A percentile compares a stretch with the other conserved stretches of the same genome.
These are phyloP conservation scores for Chionodraco myersi DNA, from an alignment of 2,113 vertebrate genomes.

Conservation along the genomic window DNA sequence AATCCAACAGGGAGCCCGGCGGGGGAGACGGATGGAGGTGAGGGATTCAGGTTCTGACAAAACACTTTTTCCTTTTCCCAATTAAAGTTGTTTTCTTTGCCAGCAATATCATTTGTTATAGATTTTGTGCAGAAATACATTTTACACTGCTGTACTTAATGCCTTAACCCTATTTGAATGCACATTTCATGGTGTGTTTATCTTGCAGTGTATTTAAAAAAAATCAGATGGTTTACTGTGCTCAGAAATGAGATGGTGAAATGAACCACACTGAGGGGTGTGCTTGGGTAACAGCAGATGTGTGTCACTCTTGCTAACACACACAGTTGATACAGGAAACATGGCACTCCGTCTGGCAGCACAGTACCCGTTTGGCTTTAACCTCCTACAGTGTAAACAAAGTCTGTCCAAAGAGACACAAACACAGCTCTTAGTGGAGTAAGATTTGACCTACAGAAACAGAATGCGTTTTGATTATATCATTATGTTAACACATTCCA, in stretches of 20 bases:
- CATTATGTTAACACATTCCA: not conserved
- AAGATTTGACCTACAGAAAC: not conserved
- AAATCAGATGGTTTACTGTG: too few species aligned
- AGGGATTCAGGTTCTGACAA: conserved; percentile 8
- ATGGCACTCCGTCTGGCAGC: too few species aligned
- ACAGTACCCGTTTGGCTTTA: too few species aligned
- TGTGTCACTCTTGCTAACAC: too few species aligned
- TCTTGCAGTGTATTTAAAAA: not conserved
- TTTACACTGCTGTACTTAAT: not conserved
- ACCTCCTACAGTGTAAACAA: conserved; percentile 17
- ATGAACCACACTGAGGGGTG: too few species aligned
- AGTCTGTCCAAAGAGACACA: not conserved
- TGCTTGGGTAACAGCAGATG: too few species aligned
- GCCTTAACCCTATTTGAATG: not conserved
- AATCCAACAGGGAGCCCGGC: conserved; percentile 36
- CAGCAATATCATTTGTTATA: not conserved
- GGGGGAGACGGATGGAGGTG: conserved; percentile 67
- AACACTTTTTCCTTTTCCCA: not conserved
- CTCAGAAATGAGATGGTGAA: too few species aligned
- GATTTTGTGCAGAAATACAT: not conserved
- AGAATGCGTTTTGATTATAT: not conserved
- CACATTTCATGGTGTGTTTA: not conserved
- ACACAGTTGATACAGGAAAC: too few species aligned
- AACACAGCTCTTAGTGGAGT: conserved; percentile 3
- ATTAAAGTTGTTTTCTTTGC: too few species aligned